Percentiles rank a stretch among this genome's conserved stretches.
Evolutionary conservation across 2,113 vertebrate species (phyloP).

Genomic region (Platichthys stellatus): DNA sequence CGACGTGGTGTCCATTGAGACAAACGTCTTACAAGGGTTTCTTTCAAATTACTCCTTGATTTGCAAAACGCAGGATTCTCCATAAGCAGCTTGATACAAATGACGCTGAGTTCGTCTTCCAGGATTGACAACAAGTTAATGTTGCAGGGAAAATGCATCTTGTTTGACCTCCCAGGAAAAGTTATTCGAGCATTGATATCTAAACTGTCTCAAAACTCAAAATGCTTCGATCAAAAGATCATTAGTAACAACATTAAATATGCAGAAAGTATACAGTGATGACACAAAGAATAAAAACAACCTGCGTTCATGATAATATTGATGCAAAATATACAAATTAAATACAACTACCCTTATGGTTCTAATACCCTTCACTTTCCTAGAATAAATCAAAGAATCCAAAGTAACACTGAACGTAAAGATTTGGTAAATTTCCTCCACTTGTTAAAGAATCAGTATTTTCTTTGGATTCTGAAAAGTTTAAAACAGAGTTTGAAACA

Average conservation of each 20-base stretch:
- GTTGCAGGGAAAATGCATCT: background rate
- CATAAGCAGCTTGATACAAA: no score
- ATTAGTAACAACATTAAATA: background rate
- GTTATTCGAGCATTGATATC: no score
- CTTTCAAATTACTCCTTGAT: no score
- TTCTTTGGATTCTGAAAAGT: slow-evolving; percentile 49
- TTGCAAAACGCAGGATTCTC: background rate
- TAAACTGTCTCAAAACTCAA: no score
- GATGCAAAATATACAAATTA: slow-evolving; percentile 26
- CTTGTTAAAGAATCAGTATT: slow-evolving; percentile 10
- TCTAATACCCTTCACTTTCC: slow-evolving; percentile 6
- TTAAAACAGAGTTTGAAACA: background rate
- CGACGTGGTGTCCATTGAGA: background rate
- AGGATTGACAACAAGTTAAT: slow-evolving; percentile 11
- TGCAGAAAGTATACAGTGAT: background rate
- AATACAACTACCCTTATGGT: slow-evolving; percentile 9
- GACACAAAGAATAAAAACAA: slow-evolving; percentile 12
- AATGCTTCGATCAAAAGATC: no score
- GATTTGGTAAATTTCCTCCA: slow-evolving; percentile 1
- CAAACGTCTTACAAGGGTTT: background rate
- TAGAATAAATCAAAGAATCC: background rate
- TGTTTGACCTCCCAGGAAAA: background rate
- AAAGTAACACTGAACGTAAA: background rate
- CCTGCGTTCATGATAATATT: slow-evolving; percentile 12
- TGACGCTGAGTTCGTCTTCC: slow-evolving; percentile 14